Evolutionary conservation across 2,888 invertebrate species (phyloP).

Genomic region (Bombylius discolor): DNA sequence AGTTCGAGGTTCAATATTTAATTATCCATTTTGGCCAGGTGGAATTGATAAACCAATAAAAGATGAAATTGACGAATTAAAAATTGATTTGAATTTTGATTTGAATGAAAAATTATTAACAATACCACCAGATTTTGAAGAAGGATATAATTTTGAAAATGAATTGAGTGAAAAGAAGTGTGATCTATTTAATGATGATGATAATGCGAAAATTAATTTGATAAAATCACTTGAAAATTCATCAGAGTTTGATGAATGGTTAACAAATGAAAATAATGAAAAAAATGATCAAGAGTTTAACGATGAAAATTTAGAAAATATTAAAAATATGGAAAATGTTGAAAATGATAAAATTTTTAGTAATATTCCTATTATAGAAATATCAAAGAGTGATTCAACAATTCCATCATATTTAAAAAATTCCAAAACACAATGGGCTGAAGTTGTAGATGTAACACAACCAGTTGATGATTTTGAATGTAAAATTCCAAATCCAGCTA

Average conservation of each 20-base stretch:
- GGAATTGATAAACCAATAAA: slow-evolving; percentile 51
- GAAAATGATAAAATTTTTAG: slow-evolving; percentile 31
- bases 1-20: slow-evolving; percentile 61
- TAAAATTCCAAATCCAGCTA: slow-evolving; percentile 70
- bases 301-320: neutral
- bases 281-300: slow-evolving; percentile 4
- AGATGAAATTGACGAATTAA: neutral
- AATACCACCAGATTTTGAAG: slow-evolving; percentile 54
- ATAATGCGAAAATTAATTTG: slow-evolving; percentile 25
- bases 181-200: slow-evolving; percentile 14
- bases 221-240: slow-evolving; percentile 28
- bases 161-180: neutral
- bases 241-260: slow-evolving; percentile 30
- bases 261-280: slow-evolving; percentile 19
- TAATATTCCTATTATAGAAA: slow-evolving; percentile 38
- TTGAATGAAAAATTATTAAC: slow-evolving; percentile 38
- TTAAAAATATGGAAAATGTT: neutral
- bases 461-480: slow-evolving; percentile 72
- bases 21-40: slow-evolving; percentile 80
- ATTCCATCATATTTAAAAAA: slow-evolving; percentile 19
- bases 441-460: slow-evolving; percentile 67
- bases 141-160: slow-evolving; percentile 43
- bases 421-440: slow-evolving; percentile 52
- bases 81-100: slow-evolving; percentile 26
- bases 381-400: slow-evolving; percentile 33